Evolutionary conservation across 2,888 invertebrate genomes (phyloP).

Genomic region (Acanthosoma haemorrhoidale): DNA sequence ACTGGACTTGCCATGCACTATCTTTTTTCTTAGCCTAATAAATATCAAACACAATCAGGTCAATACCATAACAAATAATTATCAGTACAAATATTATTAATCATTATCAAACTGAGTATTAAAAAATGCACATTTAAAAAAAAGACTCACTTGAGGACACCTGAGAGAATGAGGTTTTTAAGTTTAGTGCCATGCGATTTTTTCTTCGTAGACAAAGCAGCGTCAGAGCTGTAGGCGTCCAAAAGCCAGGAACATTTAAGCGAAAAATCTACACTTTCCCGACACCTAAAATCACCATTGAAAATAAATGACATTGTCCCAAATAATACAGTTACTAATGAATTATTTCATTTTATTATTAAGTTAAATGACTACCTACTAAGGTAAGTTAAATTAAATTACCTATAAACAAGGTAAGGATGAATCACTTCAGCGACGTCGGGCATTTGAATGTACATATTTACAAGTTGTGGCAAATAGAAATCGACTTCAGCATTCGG

Average conservation of each 20-base stretch:
- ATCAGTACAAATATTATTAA: too few relatives aligned
- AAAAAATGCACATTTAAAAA: too few relatives aligned
- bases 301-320: too few relatives aligned
- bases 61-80: too few relatives aligned
- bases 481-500: constrained; percentile 89
- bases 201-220: constrained; percentile 60
- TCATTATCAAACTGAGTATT: too few relatives aligned
- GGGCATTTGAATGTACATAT: constrained; percentile 97
- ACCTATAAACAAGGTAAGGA: constrained; percentile 76
- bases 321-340: too few relatives aligned
- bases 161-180: constrained; percentile 66
- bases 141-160: constrained; percentile 44
- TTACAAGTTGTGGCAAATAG: constrained; percentile 94
- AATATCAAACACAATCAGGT: too few relatives aligned
- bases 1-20: too few relatives aligned
- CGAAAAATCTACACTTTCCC: constrained; percentile 92
- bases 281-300: constrained; percentile 59
- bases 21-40: too few relatives aligned
- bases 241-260: constrained; percentile 93
- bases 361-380: too few relatives aligned
- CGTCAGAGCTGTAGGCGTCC: constrained; percentile 84
- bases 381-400: too few relatives aligned
- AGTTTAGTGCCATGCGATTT: constrained; percentile 70
- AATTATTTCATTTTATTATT: too few relatives aligned
- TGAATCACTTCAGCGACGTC: constrained; percentile 92